Evolutionary conservation across 2,888 invertebrate genomes (phyloP).

Genomic region (Eupithecia vulgata): DNA sequence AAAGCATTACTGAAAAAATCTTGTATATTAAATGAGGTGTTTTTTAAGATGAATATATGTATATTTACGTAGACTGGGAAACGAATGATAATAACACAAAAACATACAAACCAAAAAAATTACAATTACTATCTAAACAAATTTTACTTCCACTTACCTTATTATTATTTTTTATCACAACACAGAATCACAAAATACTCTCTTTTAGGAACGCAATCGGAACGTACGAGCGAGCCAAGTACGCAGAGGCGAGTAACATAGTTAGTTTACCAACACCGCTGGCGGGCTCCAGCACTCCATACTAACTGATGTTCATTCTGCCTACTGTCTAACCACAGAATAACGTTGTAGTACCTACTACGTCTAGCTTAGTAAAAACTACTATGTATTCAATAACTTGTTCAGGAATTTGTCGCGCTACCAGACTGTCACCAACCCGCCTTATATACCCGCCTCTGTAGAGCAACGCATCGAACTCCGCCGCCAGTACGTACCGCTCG

Average conservation of each 20-base stretch:
- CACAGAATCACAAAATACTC: background rate
- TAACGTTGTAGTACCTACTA: background rate
- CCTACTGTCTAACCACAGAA: background rate
- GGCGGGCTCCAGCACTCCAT: slow-evolving; percentile 17
- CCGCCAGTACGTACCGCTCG: background rate
- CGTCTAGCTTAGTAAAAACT: background rate
- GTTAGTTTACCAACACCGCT: slow-evolving; percentile 43
- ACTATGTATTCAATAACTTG: slow-evolving; percentile 7
- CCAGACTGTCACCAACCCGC: background rate
- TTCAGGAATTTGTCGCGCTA: slow-evolving; percentile 36
- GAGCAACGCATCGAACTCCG: background rate
- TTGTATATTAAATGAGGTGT: background rate
- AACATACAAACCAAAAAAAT: background rate
- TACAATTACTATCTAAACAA: background rate
- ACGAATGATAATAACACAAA: background rate
- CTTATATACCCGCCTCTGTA: background rate
- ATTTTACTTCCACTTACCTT: slow-evolving; percentile 26
- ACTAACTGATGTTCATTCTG: slow-evolving; percentile 23
- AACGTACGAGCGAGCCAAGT: slow-evolving; percentile 56
- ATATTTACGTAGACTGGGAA: background rate
- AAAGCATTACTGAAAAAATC: background rate
- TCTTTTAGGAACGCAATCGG: slow-evolving; percentile 9
- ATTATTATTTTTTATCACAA: slow-evolving; percentile 3
- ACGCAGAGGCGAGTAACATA: slow-evolving; percentile 55
- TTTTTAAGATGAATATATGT: background rate